Evolutionary conservation across 2,113 vertebrate genomes (phyloP), one percentile per base, ranked within the genome.

Genomic region (Typhlomys cinereus): DNA sequence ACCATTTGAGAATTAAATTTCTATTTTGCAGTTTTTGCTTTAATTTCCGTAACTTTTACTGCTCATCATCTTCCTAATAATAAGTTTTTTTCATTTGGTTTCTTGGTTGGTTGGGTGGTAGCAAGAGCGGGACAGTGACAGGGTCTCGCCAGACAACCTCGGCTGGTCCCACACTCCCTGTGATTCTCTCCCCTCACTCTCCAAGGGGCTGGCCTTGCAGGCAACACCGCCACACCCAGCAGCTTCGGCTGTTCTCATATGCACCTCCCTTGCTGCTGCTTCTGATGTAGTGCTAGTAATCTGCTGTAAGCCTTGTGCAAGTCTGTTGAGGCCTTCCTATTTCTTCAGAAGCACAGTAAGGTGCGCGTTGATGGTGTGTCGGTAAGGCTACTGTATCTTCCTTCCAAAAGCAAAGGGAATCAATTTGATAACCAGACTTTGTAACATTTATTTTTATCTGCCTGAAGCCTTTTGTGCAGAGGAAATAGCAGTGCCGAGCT

Each of bases 401-500:
- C n/a, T n/a, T 76, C 91, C 3, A 50, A 70, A 36, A 69, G 59
- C 90, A 86, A 61, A 62, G 39, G 3, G 29, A 70, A 46, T 85
- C 57, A 71, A 70, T 36, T 66, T 44, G 13, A 23, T 94, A 18
- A 23, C 41, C 14, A 89, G 39, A 14, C n/a, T 86, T 82, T 69
- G 7, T 82, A 82, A 91, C n/a, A 54, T 78, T 59, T 91, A 85
- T 78, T 93, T n/a, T 75, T 76, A 80, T 78, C 36, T 36, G 15
- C 46, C 54, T 88, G 31, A 64, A 88, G 23, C 4, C n/a, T 48
- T 75, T 75, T 75, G 50, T 48, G 10, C 9, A 3, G 52, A 54
- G 7, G 48, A 52, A n/a, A 36, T 36, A 6, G 12, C 31, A 76
- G 34, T 20, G 17, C 46, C 36, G 34, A 36, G 34, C 2, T 36